Evolutionary conservation across 2,888 invertebrate species (phyloP).

Genomic region (Idaea aversata): DNA sequence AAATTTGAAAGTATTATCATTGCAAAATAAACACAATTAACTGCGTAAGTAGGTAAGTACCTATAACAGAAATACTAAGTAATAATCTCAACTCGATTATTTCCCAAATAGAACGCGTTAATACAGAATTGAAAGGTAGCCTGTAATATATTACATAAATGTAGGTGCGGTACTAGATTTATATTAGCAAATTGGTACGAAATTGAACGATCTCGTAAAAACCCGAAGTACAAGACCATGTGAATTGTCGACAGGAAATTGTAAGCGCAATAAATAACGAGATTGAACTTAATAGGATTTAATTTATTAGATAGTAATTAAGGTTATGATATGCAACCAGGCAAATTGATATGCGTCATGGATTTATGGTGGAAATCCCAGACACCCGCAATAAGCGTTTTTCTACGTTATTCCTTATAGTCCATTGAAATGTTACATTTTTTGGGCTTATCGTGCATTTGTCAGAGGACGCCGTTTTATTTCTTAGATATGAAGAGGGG

Average conservation of each 20-base stretch:
- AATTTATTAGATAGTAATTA: conserved; percentile 6
- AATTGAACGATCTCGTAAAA: conserved; percentile 44
- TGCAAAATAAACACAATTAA: background rate
- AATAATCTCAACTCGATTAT: conserved; percentile 1
- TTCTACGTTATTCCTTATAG: too few species aligned
- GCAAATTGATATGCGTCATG: too few species aligned
- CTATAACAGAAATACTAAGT: background rate
- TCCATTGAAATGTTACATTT: too few species aligned
- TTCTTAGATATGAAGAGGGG: too few species aligned
- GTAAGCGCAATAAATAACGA: conserved; percentile 8
- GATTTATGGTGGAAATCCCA: too few species aligned
- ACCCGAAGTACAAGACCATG: conserved; percentile 30
- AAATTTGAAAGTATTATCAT: background rate
- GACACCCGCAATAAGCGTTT: too few species aligned
- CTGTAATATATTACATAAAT: conserved; percentile 39
- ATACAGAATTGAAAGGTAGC: conserved; percentile 16
- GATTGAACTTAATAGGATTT: conserved; percentile 4
- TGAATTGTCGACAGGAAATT: conserved; percentile 21
- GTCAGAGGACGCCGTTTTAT: too few species aligned
- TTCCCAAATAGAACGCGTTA: conserved; percentile 16
- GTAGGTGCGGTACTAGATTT: conserved; percentile 44
- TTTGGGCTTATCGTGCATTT: too few species aligned
- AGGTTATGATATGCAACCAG: conserved; percentile 1
- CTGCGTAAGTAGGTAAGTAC: background rate
- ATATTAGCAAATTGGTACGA: conserved; percentile 61